Evolutionary conservation across 2,113 vertebrate genomes (phyloP).

Genomic region (Rhagologus leucostigma): DNA sequence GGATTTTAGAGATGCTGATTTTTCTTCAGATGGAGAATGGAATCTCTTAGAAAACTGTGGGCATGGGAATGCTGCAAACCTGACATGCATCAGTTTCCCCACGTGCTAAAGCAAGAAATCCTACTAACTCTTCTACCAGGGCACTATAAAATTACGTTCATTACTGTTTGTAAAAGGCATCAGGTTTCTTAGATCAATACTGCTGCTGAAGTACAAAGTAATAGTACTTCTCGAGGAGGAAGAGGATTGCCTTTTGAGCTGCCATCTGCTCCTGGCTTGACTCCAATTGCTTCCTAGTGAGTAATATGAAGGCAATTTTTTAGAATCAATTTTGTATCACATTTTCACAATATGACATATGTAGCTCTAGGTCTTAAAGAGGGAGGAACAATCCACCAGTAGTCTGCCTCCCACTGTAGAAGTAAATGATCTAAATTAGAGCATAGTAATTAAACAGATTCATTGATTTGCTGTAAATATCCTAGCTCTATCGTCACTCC

Average conservation of each 20-base stretch:
- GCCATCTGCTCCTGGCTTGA: conserved; percentile 61
- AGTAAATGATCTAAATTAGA: conserved; percentile 21
- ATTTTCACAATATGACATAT: conserved; percentile 49
- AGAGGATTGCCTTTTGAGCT: conserved; percentile 63
- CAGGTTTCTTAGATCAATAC: conserved; percentile 29
- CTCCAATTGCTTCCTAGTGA: conserved; percentile 46
- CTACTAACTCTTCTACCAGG: neutral
- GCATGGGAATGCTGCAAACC: neutral
- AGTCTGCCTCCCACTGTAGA: neutral
- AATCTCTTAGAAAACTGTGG: neutral
- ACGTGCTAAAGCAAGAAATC: neutral
- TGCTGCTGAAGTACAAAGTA: conserved; percentile 23
- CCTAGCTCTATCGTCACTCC: neutral
- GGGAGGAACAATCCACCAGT: conserved; percentile 17
- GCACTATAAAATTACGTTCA: neutral
- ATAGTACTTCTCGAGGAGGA: conserved; percentile 31
- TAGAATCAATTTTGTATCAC: conserved; percentile 38
- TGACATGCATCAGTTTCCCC: neutral
- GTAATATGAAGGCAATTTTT: conserved; percentile 51
- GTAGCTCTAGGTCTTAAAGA: conserved; percentile 18
- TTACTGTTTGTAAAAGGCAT: conserved; percentile 1
- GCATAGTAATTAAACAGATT: conserved; percentile 21
- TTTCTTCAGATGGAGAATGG: neutral
- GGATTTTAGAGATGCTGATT: neutral
- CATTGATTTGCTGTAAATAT: conserved; percentile 39